Evolutionary conservation across 1,140 invertebrate genomes (phyloP).

Genomic region (Dendroctonus ponderosae): DNA sequence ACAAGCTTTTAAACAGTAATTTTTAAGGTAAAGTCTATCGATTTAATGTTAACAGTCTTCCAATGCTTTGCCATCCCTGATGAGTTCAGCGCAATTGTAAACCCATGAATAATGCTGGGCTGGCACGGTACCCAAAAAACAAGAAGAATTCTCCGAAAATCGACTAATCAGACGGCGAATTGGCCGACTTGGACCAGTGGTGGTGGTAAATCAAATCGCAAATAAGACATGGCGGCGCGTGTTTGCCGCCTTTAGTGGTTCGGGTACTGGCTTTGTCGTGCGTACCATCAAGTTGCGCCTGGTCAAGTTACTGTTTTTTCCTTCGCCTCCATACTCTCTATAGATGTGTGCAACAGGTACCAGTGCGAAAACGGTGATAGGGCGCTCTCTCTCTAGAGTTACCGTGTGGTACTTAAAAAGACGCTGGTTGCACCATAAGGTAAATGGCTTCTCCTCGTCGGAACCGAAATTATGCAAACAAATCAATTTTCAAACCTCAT

Average conservation of each 20-base stretch:
- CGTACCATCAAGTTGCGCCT: neutral
- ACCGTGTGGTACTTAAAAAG: slow-evolving; percentile 25
- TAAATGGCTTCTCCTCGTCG: neutral
- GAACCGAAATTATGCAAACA: too few relatives aligned
- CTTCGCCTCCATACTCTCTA: slow-evolving; percentile 3
- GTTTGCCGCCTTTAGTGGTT: slow-evolving; percentile 8
- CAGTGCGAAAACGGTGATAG: neutral
- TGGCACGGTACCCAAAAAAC: neutral
- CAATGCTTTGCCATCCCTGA: too few relatives aligned
- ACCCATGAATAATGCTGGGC: neutral
- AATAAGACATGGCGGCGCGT: slow-evolving; percentile 8
- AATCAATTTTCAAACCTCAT: neutral
- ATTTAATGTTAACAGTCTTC: too few relatives aligned
- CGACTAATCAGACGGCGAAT: neutral
- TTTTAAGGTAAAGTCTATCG: too few relatives aligned
- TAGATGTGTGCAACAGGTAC: slow-evolving; percentile 22
- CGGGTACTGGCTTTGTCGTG: slow-evolving; percentile 1
- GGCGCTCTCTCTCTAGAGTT: neutral
- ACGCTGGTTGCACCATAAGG: slow-evolving; percentile 9
- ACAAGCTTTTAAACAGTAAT: too few relatives aligned
- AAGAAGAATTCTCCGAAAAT: neutral
- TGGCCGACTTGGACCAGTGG: neutral
- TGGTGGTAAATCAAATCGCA: slow-evolving; percentile 10
- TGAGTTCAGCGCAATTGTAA: too few relatives aligned
- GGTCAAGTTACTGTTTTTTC: neutral